A percentile compares a stretch with the other conserved stretches of the same genome.
Conservation (phyloP, 1,140 invertebrate species). For the Penaeus japonicus region DNA sequence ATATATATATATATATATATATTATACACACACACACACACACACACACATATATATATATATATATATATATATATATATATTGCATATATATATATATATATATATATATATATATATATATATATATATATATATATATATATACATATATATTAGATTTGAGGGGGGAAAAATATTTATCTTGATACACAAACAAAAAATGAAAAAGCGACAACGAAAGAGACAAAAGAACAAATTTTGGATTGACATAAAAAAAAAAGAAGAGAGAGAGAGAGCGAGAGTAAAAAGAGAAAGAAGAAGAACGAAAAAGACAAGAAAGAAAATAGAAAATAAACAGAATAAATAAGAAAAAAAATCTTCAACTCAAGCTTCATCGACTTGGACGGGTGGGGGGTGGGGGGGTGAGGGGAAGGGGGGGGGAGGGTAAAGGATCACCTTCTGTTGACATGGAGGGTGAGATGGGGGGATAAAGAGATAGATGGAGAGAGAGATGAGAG, state of each 20-base stretch:
- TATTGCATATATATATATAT: too few relatives aligned
- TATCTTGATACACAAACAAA: too few relatives aligned
- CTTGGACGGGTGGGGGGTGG: background rate
- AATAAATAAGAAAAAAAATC: background rate
- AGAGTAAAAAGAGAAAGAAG: background rate
- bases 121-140: too few relatives aligned
- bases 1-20: too few relatives aligned
- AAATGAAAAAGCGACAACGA: background rate
- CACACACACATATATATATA: too few relatives aligned
- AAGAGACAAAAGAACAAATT: background rate
- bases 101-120: too few relatives aligned
- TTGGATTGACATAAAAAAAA: background rate
- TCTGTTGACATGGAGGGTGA: background rate
- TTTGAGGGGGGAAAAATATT: too few relatives aligned
- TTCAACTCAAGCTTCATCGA: background rate
- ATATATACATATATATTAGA: too few relatives aligned
- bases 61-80: too few relatives aligned
- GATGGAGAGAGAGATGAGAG: background rate
- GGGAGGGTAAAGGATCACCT: too few relatives aligned
- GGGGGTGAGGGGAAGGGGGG: background rate
- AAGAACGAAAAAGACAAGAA: background rate
- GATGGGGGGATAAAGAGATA: background rate
- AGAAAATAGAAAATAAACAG: background rate
- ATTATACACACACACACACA: too few relatives aligned
- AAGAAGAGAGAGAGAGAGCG: background rate